Base-by-base conservation (phyloP, 2,113 vertebrate genomes). In the Verasper variegatus region DNA sequence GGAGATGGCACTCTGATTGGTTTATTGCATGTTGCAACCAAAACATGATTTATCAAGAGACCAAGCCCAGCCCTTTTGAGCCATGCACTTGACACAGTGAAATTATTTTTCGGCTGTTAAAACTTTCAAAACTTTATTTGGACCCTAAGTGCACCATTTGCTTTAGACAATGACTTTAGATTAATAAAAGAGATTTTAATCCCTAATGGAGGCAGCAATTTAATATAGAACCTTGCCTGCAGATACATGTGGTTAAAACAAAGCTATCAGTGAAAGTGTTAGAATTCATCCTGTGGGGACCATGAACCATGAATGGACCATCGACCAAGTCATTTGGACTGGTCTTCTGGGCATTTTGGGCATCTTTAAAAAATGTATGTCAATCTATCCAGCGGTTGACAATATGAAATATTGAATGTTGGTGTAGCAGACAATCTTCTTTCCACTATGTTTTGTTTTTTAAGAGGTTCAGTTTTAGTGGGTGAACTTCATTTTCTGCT, bases 401-500 rank as follows among this genome's bases (percentile, higher is more conserved):
- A 49, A 42, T 11, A 3, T 42, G 40, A 42, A 42, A 42, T 13
- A 42, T 42, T 9, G 2, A 37, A 37, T 10, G 35, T 9, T 37
- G 35, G 2, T 37, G 35, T 9, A 37, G 8, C 35, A 37, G 35
- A 35, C 31, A 35, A 35, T 35, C 9, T 10, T 40, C 37, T 40
- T 12, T 11, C 37, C 37, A 40, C 11, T 40, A 40, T 12, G 10
- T 40, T 40, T 40, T 37, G 37, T 37, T 7, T 35, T 18, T 27
- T 5, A 27, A 27, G 27, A 27, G 4, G 27, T 5, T 27, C 27
- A 27, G 31, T 31, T 31, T 31, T 31, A 31, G 18, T 54, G 51
- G 51, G 51, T 54, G 51, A 21, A 54, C 51, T 21, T 54, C 51
- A 54, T 54, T 54, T 54, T n/a, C 70, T 62, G 85, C 85, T 57